Conservation (phyloP, 2,888 invertebrate species). For the Campoletis raptor region DNA sequence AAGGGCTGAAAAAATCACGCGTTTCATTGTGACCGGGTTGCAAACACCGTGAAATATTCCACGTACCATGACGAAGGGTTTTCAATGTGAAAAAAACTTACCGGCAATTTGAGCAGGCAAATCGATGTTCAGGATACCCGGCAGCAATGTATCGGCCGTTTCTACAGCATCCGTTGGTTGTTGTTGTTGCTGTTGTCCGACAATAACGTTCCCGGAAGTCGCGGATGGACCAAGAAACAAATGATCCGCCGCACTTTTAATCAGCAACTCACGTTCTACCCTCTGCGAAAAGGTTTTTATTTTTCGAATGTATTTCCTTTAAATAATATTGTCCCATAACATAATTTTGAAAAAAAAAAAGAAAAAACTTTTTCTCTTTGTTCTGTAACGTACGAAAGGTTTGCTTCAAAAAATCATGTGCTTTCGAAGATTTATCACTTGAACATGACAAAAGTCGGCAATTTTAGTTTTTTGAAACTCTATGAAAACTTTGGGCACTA, state of each 20-base stretch:
- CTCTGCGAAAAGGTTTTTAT: constrained; percentile 84
- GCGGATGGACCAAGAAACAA: constrained; percentile 78
- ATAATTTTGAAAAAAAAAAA: not conserved
- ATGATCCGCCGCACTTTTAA: constrained; percentile 84
- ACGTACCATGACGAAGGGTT: not conserved
- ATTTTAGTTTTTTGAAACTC: too few relatives aligned
- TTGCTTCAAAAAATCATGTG: too few relatives aligned
- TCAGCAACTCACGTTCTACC: constrained; percentile 89
- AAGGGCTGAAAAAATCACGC: not conserved
- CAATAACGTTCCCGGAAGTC: constrained; percentile 76
- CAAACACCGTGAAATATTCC: not conserved
- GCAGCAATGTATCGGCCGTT: constrained; percentile 81
- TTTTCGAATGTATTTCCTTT: constrained; percentile 13
- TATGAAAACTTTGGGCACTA: not conserved
- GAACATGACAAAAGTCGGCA: too few relatives aligned
- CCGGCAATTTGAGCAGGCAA: constrained; percentile 82
- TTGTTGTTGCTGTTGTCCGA: constrained; percentile 73
- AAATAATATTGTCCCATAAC: not conserved
- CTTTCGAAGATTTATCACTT: too few relatives aligned
- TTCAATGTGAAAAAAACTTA: constrained; percentile 63
- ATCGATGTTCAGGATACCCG: constrained; percentile 86
- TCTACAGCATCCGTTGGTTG: constrained; percentile 78
- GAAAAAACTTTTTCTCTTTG: not conserved
- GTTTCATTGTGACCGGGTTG: not conserved
- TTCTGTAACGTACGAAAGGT: too few relatives aligned